Conservation (phyloP, 2,888 invertebrate genomes). For the Syrista parreyssii region DNA sequence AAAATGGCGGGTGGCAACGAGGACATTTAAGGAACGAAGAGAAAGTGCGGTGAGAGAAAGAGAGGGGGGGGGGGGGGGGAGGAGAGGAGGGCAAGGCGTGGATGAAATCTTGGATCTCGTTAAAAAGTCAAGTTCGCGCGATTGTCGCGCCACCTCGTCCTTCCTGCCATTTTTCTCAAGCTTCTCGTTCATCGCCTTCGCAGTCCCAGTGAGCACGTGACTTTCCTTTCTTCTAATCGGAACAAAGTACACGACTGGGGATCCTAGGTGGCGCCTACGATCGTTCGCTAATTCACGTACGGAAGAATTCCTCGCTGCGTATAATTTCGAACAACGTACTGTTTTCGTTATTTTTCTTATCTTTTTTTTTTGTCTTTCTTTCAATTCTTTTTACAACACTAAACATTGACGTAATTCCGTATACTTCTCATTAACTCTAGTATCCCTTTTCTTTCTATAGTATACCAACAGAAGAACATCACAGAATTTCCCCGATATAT, state of each 20-base stretch:
- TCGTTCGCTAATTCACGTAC: constrained; percentile 18
- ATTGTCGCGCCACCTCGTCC: not conserved
- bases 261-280: not conserved
- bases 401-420: constrained; percentile 62
- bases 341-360: not conserved
- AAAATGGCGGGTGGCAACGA: not conserved
- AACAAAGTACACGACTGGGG: not conserved
- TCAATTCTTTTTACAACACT: constrained; percentile 53
- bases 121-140: not conserved
- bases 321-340: not conserved
- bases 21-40: not conserved
- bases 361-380: constrained; percentile 15
- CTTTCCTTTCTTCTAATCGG: not conserved
- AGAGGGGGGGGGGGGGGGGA: not conserved
- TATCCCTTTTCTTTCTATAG: constrained; percentile 37
- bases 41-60: no score
- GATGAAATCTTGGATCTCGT: not conserved
- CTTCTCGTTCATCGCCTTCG: not conserved
- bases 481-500: constrained; percentile 63
- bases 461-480: constrained; percentile 64
- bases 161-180: not conserved
- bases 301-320: constrained; percentile 16
- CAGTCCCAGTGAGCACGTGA: not conserved
- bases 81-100: not conserved
- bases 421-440: constrained; percentile 56